Evolutionary conservation across 2,113 vertebrate genomes (phyloP), one percentile per base, ranked within the genome.

Genomic region (Oreochromis niloticus): DNA sequence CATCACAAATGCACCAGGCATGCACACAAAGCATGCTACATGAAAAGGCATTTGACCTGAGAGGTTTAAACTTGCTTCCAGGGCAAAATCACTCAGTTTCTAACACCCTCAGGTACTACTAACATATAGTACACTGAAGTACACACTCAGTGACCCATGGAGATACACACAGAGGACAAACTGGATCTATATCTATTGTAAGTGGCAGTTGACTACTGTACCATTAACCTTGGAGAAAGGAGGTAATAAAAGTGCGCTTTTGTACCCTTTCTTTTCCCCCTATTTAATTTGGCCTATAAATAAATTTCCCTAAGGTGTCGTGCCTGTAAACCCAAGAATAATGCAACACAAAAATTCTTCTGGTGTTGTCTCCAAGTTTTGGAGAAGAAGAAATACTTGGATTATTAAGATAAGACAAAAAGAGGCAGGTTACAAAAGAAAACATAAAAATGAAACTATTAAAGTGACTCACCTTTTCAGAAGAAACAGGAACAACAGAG

Each of bases 231-330:
- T 92, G 90, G 41, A 88, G 88, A 83, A 85, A 79, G 79, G 54
- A 82, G 80, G 86, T 87, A 92, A 92, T 90, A 93, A 63, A 85
- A 83, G 84, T 89, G 80, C 17, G 14, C 56, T 88, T 92, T 82
- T 81, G 57, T 83, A 87, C 85, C 82, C 59, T 81, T 86, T 87
- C 24, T 9, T 90, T 54, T 78, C 73, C 73, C 81, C 86, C 80
- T 73, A 34, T 92, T 89, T 85, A 92, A 93, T 92, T 89, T 87
- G 86, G 87, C 81, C 90, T 91, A 85, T 88, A 92, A 91, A 85
- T 87, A 84, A 82, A 91, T 88, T 90, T 87, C 91, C 91, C 88
- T 16, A 24, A 80, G 91, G 92, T 71, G 66, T 66, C 34, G 22
- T 66, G 61, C 30, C 32, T 59, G 32, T 34, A 56, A 63, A 86